Conservation (phyloP, 1,140 invertebrate genomes). For the Calliopsis andreniformis region DNA sequence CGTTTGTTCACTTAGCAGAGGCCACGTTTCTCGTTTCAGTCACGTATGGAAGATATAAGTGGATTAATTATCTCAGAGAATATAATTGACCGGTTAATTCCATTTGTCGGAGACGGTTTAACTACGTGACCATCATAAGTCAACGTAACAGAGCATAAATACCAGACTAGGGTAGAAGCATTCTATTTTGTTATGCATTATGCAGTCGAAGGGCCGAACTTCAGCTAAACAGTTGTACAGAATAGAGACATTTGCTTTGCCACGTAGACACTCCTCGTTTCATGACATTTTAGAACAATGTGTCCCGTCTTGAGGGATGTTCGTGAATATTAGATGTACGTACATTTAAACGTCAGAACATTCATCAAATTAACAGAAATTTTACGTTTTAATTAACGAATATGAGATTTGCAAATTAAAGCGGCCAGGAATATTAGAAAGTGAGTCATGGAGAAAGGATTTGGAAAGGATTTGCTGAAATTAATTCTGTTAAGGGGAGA, state of each 20-base stretch:
- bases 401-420: no score
- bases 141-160: constrained; percentile 39
- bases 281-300: not conserved
- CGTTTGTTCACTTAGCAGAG: constrained; percentile 6
- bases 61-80: constrained; percentile 62
- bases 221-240: not conserved
- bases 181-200: not conserved
- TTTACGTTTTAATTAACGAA: no score
- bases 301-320: no score
- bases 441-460: no score
- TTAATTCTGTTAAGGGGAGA: no score
- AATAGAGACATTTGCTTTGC: not conserved
- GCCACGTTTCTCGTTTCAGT: constrained; percentile 32
- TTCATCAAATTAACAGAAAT: no score
- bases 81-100: constrained; percentile 62
- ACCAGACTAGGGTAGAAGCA: constrained; percentile 10
- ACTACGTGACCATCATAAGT: constrained; percentile 56
- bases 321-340: no score
- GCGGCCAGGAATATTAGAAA: no score
- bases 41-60: constrained; percentile 55
- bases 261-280: not conserved
- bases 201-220: not conserved
- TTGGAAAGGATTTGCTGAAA: no score
- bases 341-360: no score
- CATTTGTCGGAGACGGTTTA: constrained; percentile 49